A percentile compares a stretch with the other conserved stretches of the same genome.
Evolutionary conservation across 1,140 invertebrate genomes (phyloP).

Genomic region (Contarinia nasturtii): DNA sequence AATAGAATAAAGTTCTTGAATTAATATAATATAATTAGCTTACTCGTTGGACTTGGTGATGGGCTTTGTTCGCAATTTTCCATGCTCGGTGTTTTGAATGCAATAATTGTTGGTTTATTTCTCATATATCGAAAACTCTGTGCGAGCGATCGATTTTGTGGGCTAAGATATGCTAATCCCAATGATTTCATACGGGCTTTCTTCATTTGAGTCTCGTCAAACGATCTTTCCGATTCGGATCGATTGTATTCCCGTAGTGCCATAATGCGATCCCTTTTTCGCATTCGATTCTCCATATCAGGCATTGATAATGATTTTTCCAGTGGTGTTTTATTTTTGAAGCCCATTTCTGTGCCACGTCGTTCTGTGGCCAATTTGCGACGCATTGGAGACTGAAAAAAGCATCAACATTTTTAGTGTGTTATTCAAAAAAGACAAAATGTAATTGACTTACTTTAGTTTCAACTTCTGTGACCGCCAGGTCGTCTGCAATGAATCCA

Average conservation of each 20-base stretch:
- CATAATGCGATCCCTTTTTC: constrained; percentile 43
- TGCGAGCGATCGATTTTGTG: constrained; percentile 54
- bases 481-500: constrained; percentile 29
- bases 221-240: constrained; percentile 58
- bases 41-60: constrained; percentile 25
- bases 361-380: constrained; percentile 16
- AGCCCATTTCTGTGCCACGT: constrained; percentile 26
- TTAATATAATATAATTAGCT: too few species aligned
- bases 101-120: constrained; percentile 69
- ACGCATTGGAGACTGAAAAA: not conserved
- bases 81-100: constrained; percentile 57
- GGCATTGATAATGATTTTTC: constrained; percentile 67
- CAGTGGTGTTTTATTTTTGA: constrained; percentile 33
- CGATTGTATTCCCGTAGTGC: constrained; percentile 52
- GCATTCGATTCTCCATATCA: constrained; percentile 52
- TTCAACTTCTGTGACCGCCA: constrained; percentile 6
- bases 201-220: constrained; percentile 44
- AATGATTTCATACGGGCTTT: constrained; percentile 40
- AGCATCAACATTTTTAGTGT: not conserved
- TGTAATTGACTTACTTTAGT: not conserved
- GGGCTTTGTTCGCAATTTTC: constrained; percentile 37
- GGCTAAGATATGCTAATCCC: constrained; percentile 46
- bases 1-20: too few species aligned
- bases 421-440: not conserved
- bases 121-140: constrained; percentile 73